phyloP scores from a whole-genome alignment of 2,888 invertebrate species.

The Lomographa bimaculata region DNA sequence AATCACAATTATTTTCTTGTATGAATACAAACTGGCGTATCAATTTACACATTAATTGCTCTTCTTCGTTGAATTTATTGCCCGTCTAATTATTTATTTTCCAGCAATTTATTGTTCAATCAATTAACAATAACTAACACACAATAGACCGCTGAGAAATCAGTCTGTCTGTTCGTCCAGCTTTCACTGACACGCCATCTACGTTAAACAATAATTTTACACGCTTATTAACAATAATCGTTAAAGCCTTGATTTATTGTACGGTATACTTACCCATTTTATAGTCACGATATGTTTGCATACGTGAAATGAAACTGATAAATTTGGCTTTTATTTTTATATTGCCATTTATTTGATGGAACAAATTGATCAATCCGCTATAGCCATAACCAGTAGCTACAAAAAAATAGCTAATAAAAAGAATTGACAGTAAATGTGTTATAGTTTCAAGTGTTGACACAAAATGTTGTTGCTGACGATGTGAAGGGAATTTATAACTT shows the following conservation, averaged over 20 bases:
- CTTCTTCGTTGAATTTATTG: conserved; percentile 4
- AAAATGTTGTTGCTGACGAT: no score
- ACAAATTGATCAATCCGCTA: no score
- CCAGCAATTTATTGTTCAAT: conserved; percentile 19
- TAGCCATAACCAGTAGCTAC: no score
- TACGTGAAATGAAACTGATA: conserved; percentile 9
- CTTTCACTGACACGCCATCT: conserved; percentile 31
- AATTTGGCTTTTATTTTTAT: no score
- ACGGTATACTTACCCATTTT: conserved; percentile 28
- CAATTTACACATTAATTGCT: conserved; percentile 12
- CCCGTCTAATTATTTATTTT: conserved; percentile 4
- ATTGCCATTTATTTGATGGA: no score
- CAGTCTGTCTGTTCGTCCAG: conserved; percentile 19
- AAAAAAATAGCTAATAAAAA: no score
- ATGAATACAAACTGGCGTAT: conserved; percentile 10
- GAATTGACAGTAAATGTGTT: no score
- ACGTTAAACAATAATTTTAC: conserved; percentile 17
- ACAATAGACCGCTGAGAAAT: conserved; percentile 19
- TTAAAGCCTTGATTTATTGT: conserved; percentile 24
- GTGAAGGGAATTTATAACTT: no score
- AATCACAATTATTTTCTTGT: no score
- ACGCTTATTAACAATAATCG: conserved; percentile 16
- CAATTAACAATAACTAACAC: conserved; percentile 15
- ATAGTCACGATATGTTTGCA: conserved; percentile 22
- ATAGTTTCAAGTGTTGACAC: no score